These are phyloP conservation scores for Stegodyphus mimosarum DNA, from an alignment of 1,140 invertebrate species.

Conservation along the genomic window DNA sequence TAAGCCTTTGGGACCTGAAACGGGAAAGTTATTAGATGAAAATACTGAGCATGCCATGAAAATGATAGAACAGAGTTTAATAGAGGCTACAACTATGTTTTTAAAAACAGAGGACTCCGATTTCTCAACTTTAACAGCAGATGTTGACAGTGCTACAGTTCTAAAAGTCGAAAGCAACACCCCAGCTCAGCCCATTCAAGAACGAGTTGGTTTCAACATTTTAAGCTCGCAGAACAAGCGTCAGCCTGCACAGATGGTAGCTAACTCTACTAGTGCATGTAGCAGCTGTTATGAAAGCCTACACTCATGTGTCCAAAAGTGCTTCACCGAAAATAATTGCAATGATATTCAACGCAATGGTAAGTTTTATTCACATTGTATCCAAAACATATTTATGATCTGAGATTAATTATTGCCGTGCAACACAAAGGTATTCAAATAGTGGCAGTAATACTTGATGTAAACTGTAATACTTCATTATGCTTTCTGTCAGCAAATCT, in stretches of 20 bases:
- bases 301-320: slow-evolving; percentile 22
- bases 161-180: slow-evolving; percentile 4
- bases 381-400: not conserved
- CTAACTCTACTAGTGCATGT: slow-evolving; percentile 29
- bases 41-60: slow-evolving; percentile 16
- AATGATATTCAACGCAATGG: slow-evolving; percentile 37
- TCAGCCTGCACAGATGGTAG: not conserved
- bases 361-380: slow-evolving; percentile 1
- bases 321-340: slow-evolving; percentile 32
- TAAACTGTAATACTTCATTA: no score
- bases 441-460: no score
- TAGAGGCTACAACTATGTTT: slow-evolving; percentile 44
- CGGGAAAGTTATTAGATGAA: not conserved
- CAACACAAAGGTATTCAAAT: no score
- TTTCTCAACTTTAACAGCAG: not conserved
- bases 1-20: not conserved
- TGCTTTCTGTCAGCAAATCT: no score
- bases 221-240: not conserved
- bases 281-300: slow-evolving; percentile 41
- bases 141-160: not conserved
- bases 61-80: slow-evolving; percentile 26
- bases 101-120: not conserved
- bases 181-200: not conserved
- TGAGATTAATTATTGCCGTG: no score
- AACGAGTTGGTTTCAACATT: not conserved